Evolutionary conservation across 2,888 invertebrate genomes (phyloP).

Genomic region (Dicycla oo): DNA sequence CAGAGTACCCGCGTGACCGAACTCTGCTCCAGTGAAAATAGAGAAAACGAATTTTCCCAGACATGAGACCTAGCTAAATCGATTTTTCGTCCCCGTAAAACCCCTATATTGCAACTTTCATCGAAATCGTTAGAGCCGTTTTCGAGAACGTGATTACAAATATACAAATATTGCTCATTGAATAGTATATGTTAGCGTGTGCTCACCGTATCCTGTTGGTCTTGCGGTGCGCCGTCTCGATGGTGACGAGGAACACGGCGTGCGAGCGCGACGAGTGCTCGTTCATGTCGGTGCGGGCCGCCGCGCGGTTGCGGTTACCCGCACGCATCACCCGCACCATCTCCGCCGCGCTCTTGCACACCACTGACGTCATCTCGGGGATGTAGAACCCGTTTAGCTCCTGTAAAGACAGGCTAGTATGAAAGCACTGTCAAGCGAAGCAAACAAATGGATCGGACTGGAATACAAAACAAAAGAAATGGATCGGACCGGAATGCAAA

Average conservation of each 20-base stretch:
- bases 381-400: conserved; percentile 96
- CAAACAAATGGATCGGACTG: not conserved
- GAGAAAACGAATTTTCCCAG: too few relatives aligned
- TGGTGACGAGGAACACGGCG: conserved; percentile 99
- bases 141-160: too few relatives aligned
- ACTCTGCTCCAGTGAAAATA: too few relatives aligned
- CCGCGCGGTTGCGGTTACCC: conserved; percentile 98
- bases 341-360: conserved; percentile 98
- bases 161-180: too few relatives aligned
- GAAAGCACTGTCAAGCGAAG: not conserved
- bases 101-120: too few relatives aligned
- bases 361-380: conserved; percentile 97
- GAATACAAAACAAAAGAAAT: too few relatives aligned
- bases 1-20: too few relatives aligned
- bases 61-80: too few relatives aligned
- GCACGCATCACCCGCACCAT: conserved; percentile 98
- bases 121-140: too few relatives aligned
- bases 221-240: conserved; percentile 94
- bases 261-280: conserved; percentile 99
- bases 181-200: too few relatives aligned
- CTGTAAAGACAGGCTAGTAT: conserved; percentile 63
- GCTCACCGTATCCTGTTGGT: conserved; percentile 86
- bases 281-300: conserved; percentile 99
- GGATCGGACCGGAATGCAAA: not conserved
- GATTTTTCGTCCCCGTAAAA: too few relatives aligned